Percentiles rank a stretch among this genome's conserved stretches.
phyloP scores from a whole-genome alignment of 2,888 invertebrate species.

The Eristalis arbustorum region DNA sequence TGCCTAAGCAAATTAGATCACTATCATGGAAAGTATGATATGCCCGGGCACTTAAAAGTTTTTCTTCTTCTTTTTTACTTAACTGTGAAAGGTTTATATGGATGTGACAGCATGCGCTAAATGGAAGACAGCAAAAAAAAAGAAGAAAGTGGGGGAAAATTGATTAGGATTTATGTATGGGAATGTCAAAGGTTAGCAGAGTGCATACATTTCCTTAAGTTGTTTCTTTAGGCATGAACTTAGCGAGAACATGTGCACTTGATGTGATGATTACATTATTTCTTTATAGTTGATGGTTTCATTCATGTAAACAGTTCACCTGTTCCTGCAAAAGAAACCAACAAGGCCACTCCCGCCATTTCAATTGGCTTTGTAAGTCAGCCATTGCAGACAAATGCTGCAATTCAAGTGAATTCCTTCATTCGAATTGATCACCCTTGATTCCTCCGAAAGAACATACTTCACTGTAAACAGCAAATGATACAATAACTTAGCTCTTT shows the following conservation, averaged over 20 bases:
- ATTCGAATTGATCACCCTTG: no score
- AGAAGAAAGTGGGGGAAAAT: slow-evolving; percentile 12
- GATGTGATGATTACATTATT: not conserved
- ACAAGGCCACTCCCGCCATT: no score
- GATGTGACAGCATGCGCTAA: not conserved
- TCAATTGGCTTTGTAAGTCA: no score
- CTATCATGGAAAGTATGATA: slow-evolving; percentile 29
- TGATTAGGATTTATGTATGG: slow-evolving; percentile 23
- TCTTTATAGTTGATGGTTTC: not conserved
- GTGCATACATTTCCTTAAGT: not conserved
- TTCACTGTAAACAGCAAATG: not conserved
- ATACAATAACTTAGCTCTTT: not conserved
- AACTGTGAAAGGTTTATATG: not conserved
- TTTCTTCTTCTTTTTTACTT: not conserved
- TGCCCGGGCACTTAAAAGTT: slow-evolving; percentile 42
- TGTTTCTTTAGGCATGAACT: not conserved
- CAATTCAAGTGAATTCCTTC: no score
- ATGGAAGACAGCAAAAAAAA: not conserved
- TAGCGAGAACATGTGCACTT: not conserved
- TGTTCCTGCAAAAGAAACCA: no score
- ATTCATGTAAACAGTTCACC: no score
- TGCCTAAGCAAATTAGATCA: slow-evolving; percentile 63
- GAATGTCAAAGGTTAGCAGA: not conserved
- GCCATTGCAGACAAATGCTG: no score
- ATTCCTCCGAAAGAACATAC: no score